Percentiles rank a stretch among this genome's conserved stretches.
Conservation (phyloP, 1,140 invertebrate genomes). For the Cecropterus lyciades region DNA sequence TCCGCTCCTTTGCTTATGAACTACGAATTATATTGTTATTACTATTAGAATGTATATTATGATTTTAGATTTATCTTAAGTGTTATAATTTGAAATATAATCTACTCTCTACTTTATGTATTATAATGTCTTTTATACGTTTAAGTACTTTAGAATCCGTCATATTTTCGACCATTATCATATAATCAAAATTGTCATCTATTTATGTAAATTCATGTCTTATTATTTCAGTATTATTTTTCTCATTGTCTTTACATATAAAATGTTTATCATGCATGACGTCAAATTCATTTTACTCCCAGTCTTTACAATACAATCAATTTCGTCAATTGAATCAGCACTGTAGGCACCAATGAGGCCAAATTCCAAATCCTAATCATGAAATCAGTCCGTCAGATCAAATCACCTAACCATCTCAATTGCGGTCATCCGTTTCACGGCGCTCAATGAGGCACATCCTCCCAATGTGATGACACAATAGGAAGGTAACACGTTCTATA, state of each 20-base stretch:
- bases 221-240: too few species aligned
- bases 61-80: too few species aligned
- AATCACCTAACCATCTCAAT: constrained; percentile 52
- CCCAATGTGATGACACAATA: constrained; percentile 40
- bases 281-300: not conserved
- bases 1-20: not conserved
- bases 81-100: too few species aligned
- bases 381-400: constrained; percentile 27
- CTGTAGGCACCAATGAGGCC: constrained; percentile 22
- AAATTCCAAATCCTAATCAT: constrained; percentile 33
- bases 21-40: not conserved
- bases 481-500: constrained; percentile 17
- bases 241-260: not conserved
- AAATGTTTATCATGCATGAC: too few species aligned
- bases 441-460: constrained; percentile 56
- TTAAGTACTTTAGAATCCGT: too few species aligned
- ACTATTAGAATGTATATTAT: not conserved
- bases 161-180: too few species aligned
- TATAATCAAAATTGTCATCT: too few species aligned
- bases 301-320: not conserved
- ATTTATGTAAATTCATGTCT: too few species aligned
- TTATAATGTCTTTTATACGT: too few species aligned
- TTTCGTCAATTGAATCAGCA: constrained; percentile 5
- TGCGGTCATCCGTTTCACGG: constrained; percentile 48
- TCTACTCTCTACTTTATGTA: too few species aligned